Conservation (phyloP, 53 echinoderm and acorn worm species). For the Arbacia lixula region DNA sequence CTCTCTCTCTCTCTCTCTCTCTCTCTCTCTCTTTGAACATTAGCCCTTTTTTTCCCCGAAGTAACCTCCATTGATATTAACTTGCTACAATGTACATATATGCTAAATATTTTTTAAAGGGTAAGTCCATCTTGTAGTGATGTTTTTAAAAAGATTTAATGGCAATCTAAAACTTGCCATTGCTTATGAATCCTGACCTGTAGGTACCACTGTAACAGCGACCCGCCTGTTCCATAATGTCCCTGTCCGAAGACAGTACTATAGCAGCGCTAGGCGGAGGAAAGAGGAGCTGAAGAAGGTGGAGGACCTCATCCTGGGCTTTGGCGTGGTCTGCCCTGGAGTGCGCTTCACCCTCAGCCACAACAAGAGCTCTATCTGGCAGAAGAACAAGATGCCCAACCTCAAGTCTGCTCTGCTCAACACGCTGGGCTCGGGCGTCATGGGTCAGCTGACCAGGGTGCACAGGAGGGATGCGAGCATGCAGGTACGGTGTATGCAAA, state of each 20-base stretch:
- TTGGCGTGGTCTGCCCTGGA: conserved; percentile 66
- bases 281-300: conserved; percentile 89
- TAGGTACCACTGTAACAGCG: conserved; percentile 90
- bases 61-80: no score
- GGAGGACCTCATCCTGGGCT: conserved; percentile 88
- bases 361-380: conserved; percentile 83
- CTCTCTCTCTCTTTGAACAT: no score
- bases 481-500: no score
- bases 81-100: no score
- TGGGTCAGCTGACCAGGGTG: conserved; percentile 75
- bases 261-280: conserved; percentile 73
- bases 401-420: conserved; percentile 78
- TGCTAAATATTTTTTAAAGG: no score
- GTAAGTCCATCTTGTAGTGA: neutral
- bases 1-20: no score
- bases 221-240: conserved; percentile 84
- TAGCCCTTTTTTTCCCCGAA: no score
- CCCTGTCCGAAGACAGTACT: conserved; percentile 94
- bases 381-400: conserved; percentile 83
- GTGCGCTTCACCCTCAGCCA: conserved; percentile 88
- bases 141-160: neutral
- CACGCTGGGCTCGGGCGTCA: conserved; percentile 73
- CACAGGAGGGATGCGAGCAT: conserved; percentile 56
- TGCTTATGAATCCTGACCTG: no score
- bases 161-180: no score